phyloP scores from a whole-genome alignment of 2,113 vertebrate genomes.

The Ailuropoda melanoleuca region DNA sequence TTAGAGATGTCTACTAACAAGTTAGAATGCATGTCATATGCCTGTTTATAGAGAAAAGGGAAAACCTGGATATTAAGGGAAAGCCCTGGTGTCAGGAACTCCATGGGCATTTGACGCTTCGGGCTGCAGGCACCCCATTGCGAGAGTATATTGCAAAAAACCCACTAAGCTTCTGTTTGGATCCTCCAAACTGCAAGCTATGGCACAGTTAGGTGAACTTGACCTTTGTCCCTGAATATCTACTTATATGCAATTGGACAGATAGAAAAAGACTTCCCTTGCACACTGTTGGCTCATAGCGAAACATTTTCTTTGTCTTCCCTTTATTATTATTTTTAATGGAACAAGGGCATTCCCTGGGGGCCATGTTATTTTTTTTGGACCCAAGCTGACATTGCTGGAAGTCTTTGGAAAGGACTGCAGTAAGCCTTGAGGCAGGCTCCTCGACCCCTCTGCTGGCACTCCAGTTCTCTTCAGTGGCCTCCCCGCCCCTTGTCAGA shows the following conservation, averaged over 20 bases:
- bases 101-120: conserved; percentile 62
- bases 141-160: conserved; percentile 62
- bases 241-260: conserved; percentile 48
- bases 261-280: background rate
- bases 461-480: background rate
- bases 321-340: conserved; percentile 12
- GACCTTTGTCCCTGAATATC: conserved; percentile 75
- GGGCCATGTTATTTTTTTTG: conserved; percentile 14
- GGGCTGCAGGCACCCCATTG: conserved; percentile 61
- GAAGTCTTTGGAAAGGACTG: conserved; percentile 55
- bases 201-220: conserved; percentile 34
- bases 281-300: conserved; percentile 36
- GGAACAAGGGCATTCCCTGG: conserved; percentile 43
- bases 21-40: background rate
- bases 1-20: background rate
- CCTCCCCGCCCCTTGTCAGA: background rate
- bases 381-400: conserved; percentile 57
- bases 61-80: conserved; percentile 55
- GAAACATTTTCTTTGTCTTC: conserved; percentile 52
- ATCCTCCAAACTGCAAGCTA: background rate
- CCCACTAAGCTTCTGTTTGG: background rate
- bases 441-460: background rate
- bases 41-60: background rate
- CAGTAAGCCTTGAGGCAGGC: background rate
- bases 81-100: conserved; percentile 69